Evolutionary conservation across 2,888 invertebrate genomes (phyloP).

Genomic region (Leptopilina drosophilae): DNA sequence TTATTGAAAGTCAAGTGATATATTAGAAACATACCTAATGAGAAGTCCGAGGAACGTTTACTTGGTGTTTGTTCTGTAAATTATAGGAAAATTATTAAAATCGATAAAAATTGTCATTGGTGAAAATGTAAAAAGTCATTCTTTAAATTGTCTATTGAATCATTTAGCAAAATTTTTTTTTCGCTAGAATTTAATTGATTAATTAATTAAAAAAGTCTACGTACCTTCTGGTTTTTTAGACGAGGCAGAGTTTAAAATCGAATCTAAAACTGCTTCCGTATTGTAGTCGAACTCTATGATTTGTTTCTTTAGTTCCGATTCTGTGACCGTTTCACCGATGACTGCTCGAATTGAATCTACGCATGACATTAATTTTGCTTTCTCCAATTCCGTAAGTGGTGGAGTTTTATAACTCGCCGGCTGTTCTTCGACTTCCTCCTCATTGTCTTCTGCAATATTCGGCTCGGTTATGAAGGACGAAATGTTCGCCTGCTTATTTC

Average conservation of each 20-base stretch:
- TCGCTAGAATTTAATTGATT: too few species aligned
- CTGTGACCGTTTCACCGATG: constrained; percentile 84
- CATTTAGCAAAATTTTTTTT: too few species aligned
- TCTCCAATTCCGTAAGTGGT: constrained; percentile 82
- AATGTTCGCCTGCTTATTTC: constrained; percentile 86
- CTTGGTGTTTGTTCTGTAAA: constrained; percentile 55
- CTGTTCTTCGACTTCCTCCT: constrained; percentile 76
- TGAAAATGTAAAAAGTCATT: too few species aligned
- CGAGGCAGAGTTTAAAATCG: constrained; percentile 81
- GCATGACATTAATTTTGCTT: constrained; percentile 88
- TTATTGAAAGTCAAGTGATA: constrained; percentile 21
- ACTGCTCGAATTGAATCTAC: constrained; percentile 89
- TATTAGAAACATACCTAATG: constrained; percentile 63
- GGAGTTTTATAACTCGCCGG: constrained; percentile 76
- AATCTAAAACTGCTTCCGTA: constrained; percentile 85
- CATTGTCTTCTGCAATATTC: constrained; percentile 84
- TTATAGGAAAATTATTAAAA: too few species aligned
- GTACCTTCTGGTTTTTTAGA: constrained; percentile 49
- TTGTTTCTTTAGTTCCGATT: constrained; percentile 85
- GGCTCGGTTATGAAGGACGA: constrained; percentile 85
- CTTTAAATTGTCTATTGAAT: too few species aligned
- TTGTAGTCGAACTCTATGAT: constrained; percentile 86
- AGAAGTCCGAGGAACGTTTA: constrained; percentile 56
- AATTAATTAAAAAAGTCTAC: neutral
- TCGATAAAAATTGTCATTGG: too few species aligned